Evolutionary conservation across 2,797 vertebrate genomes (phyloP), one percentile per base, ranked within the genome.

Genomic region (Ctenosaura bakeri): DNA sequence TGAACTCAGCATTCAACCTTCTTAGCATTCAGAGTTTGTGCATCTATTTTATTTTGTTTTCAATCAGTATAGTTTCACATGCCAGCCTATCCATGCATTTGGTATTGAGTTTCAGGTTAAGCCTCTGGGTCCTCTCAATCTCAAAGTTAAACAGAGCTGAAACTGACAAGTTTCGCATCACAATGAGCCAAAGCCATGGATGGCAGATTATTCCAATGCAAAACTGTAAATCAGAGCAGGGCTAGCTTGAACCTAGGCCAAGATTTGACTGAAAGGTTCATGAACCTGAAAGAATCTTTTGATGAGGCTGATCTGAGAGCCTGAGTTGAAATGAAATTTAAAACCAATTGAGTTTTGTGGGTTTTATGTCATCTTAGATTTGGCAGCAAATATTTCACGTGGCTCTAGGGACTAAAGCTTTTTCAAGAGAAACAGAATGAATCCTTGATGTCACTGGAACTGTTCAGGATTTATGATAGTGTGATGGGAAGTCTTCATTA

Each of bases 261-360:
- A 93, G 66, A 83, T 74, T 94, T 95, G 93, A 95, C 92, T 95
- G 95, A 96, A 95, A 95, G 94, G 96, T 95, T 96, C 96, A 95
- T 76, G 91, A 96, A 96, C 96, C 95, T 95, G 90, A 64, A 95
- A 92, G 94, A 95, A 96, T 96, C 95, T 94, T 95, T 95, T 93
- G 94, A 96, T 95, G 94, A 95, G 91, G 92, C 93, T 0, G 0
- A 92, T 95, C 94, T 89, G 90, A 96, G 91, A 91, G 92, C 94
- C 89, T 88, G 64, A 92, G 93, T 95, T 95, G 88, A 91, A 95
- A 95, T 90, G 93, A 96, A 95, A 95, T 90, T 88, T 90, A 92
- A 46, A 85, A 94, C 90, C 83, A 93, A 92, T 66, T 73, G 76
- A 95, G 90, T 62, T 93, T 85, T 94, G 93, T 91, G 93, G 59